These are phyloP conservation scores for Zonitis immaculata DNA, from an alignment of 2,888 invertebrate species.

Conservation along the genomic window DNA sequence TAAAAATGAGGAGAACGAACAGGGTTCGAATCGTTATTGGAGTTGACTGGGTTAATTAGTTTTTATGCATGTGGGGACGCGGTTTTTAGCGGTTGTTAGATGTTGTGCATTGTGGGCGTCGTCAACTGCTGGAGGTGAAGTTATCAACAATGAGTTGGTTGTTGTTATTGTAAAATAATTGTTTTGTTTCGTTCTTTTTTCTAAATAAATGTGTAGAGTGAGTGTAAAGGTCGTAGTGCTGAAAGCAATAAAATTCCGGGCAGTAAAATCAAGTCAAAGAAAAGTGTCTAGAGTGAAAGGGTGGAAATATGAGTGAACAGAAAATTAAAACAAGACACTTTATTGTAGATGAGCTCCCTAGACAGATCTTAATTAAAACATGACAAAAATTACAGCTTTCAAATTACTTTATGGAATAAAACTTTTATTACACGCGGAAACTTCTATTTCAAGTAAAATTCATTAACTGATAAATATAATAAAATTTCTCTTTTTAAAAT, in stretches of 20 bases:
- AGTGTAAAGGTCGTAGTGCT: constrained; percentile 15
- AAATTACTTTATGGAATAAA: constrained; percentile 40
- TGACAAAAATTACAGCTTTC: constrained; percentile 41
- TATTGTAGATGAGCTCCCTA: constrained; percentile 36
- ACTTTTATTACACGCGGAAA: constrained; percentile 37
- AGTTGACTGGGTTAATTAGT: constrained; percentile 1
- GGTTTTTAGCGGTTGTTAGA: neutral
- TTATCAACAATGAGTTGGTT: constrained; percentile 5
- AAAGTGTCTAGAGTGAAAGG: constrained; percentile 38
- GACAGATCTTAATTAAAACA: constrained; percentile 44
- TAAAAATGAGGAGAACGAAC: too few species aligned
- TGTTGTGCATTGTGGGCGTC: constrained; percentile 1
- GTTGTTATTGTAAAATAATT: constrained; percentile 15
- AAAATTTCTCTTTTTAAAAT: constrained; percentile 2
- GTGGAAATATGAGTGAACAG: constrained; percentile 41
- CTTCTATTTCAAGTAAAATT: constrained; percentile 23
- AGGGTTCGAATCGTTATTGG: neutral
- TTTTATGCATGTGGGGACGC: neutral
- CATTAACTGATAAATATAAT: constrained; percentile 14
- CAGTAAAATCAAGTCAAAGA: constrained; percentile 38
- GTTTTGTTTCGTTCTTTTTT: too few species aligned
- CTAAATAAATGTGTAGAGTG: constrained; percentile 12
- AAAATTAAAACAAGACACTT: constrained; percentile 43
- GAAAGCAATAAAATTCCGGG: constrained; percentile 21
- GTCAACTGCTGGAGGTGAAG: constrained; percentile 4